Conservation (phyloP, 2,888 invertebrate species). For the Rotaria macrura region DNA sequence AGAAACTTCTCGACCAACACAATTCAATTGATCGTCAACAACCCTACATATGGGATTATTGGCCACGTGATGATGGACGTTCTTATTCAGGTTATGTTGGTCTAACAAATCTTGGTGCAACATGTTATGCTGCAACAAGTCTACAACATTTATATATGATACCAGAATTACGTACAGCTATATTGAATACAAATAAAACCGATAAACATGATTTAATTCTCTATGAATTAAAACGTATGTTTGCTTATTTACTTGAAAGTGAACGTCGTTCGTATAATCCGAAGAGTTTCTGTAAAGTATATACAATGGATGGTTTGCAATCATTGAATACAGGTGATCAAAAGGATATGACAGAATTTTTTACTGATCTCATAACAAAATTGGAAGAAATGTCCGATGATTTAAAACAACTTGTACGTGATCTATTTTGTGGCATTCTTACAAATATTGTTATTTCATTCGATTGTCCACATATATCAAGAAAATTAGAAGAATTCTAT, state of each 20-base stretch:
- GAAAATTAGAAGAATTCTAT: conserved; percentile 87
- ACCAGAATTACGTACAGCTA: conserved; percentile 76
- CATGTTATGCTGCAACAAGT: conserved; percentile 92
- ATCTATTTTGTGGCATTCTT: conserved; percentile 78
- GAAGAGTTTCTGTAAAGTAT: conserved; percentile 82
- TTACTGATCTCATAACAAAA: conserved; percentile 86
- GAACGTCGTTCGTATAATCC: conserved; percentile 91
- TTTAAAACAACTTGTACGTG: conserved; percentile 74
- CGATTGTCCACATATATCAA: conserved; percentile 85
- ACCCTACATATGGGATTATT: conserved; percentile 75
- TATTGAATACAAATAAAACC: conserved; percentile 61
- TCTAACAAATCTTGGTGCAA: conserved; percentile 60
- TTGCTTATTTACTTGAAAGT: conserved; percentile 81
- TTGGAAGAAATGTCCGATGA: conserved; percentile 87
- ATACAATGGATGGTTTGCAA: conserved; percentile 83
- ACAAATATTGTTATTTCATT: conserved; percentile 89
- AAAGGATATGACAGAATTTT: conserved; percentile 95
- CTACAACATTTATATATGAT: conserved; percentile 95
- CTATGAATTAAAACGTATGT: conserved; percentile 77
- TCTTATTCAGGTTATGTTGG: conserved; percentile 66
- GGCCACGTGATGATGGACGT: conserved; percentile 88
- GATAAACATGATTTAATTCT: conserved; percentile 29
- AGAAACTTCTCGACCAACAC: conserved; percentile 73
- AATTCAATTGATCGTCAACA: background rate
- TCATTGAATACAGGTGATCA: conserved; percentile 88